These are phyloP conservation scores for Zoanthus gigantus DNA, from an alignment of 92 coral and sea anemone genomes.

Conservation along the genomic window DNA sequence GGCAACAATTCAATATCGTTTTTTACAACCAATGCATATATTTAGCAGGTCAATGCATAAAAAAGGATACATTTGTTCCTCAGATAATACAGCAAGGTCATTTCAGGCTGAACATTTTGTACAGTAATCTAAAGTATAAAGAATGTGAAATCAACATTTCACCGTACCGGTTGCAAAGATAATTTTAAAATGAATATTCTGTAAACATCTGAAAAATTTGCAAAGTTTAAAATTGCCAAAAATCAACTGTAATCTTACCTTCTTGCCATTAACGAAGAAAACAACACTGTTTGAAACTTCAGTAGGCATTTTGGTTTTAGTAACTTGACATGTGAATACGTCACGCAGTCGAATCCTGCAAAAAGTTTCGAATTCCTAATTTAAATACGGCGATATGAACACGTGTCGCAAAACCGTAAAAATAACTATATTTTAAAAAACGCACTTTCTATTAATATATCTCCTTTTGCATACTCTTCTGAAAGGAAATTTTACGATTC, in stretches of 20 bases:
- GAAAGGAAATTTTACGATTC: no score
- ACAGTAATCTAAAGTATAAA: conserved; percentile 56
- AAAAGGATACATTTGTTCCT: conserved; percentile 80
- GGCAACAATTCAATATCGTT: no score
- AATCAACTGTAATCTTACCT: conserved; percentile 46
- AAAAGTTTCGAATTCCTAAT: no score
- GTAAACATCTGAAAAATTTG: neutral
- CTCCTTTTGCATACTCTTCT: no score
- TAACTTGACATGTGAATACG: no score
- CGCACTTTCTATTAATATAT: no score
- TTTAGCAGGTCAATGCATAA: neutral
- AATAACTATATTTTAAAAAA: no score
- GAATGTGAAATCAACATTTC: neutral
- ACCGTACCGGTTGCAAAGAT: neutral
- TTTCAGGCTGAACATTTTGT: conserved; percentile 80
- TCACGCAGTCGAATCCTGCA: no score
- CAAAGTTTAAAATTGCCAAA: neutral
- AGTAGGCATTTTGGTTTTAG: neutral
- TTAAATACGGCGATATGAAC: no score
- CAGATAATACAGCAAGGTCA: conserved; percentile 76
- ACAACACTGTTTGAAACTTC: conserved; percentile 29
- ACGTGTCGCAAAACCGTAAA: no score
- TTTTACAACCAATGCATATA: no score
- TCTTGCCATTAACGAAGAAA: conserved; percentile 75
- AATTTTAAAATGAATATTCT: neutral